Evolutionary conservation across 2,797 vertebrate genomes (phyloP), one percentile per base, ranked within the genome.

Genomic region (Forpus xanthops): DNA sequence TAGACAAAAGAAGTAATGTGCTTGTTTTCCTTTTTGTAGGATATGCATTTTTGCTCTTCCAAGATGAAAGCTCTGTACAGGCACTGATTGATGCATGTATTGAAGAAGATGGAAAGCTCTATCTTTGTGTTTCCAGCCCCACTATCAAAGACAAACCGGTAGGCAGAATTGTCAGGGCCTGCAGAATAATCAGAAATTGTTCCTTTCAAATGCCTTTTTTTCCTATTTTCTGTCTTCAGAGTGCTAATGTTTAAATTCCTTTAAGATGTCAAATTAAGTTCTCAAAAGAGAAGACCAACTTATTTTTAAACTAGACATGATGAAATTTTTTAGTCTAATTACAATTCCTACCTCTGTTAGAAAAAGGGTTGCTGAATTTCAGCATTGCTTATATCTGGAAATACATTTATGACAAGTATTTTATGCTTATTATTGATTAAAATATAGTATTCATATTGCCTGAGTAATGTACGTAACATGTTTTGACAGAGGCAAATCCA

Each of bases 71-170:
- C 97, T 99, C 99, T 66, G 99, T 99, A 60, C 99, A 99, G 98
- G 99, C 99, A 83, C 98, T 99, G 97, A 99, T 99, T 77, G 99
- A 99, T 64, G 99, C 99, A 5, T 99, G 99, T 80, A 99, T 99
- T 97, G 99, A 99, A 97, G 99, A 99, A 94, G 99, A 99, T 68
- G 99, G 99, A 78, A 99, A 99, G 93, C 99, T 99, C 72, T 99
- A 99, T 98, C 98, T 99, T 85, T 99, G 99, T 96, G 99, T 99
- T 81, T 99, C 99, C 86, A 99, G 99, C 94, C 99, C 99, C 94
- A 99, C 99, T 90, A 99, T 99, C 98, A 99, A 99, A 98, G 99
- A 99, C 98, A 99, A 99, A 96, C 99, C 99, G 65, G 99, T 99
- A 97, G 98, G 99, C 98, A 53, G 37, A 58, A 64, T 85, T 88